These are phyloP conservation scores for Papilio protenor DNA, from an alignment of 2,888 invertebrate genomes.

Conservation along the genomic window DNA sequence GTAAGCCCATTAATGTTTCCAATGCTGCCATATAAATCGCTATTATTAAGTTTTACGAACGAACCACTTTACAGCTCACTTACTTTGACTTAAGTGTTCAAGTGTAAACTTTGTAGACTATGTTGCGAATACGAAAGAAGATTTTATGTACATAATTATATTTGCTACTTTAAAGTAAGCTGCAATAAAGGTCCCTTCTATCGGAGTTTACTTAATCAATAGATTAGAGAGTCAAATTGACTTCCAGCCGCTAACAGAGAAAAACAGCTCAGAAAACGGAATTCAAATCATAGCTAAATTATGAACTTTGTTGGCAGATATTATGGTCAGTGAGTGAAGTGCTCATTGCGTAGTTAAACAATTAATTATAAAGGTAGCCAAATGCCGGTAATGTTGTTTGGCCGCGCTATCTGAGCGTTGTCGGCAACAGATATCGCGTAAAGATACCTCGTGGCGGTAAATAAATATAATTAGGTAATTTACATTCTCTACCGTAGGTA, in stretches of 20 bases:
- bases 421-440: slow-evolving; percentile 23
- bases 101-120: slow-evolving; percentile 36
- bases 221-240: not conserved
- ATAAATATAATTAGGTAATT: slow-evolving; percentile 39
- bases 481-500: slow-evolving; percentile 30
- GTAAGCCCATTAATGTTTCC: slow-evolving; percentile 36
- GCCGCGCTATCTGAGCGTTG: not conserved
- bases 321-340: not conserved
- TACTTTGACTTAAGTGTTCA: slow-evolving; percentile 39
- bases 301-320: not conserved
- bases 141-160: slow-evolving; percentile 17
- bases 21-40: slow-evolving; percentile 38
- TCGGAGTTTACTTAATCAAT: not conserved
- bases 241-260: not conserved
- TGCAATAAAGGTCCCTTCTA: not conserved
- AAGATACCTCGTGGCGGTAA: slow-evolving; percentile 25
- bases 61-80: slow-evolving; percentile 39
- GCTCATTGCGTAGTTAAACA: slow-evolving; percentile 4
- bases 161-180: slow-evolving; percentile 4
- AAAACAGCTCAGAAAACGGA: not conserved
- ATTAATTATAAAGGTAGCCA: slow-evolving; percentile 19
- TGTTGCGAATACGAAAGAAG: slow-evolving; percentile 31
- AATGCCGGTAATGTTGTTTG: not conserved
- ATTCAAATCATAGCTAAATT: not conserved
- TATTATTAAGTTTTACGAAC: slow-evolving; percentile 42